Conservation (phyloP, 1,140 invertebrate genomes). For the Polypedilum pembai region DNA sequence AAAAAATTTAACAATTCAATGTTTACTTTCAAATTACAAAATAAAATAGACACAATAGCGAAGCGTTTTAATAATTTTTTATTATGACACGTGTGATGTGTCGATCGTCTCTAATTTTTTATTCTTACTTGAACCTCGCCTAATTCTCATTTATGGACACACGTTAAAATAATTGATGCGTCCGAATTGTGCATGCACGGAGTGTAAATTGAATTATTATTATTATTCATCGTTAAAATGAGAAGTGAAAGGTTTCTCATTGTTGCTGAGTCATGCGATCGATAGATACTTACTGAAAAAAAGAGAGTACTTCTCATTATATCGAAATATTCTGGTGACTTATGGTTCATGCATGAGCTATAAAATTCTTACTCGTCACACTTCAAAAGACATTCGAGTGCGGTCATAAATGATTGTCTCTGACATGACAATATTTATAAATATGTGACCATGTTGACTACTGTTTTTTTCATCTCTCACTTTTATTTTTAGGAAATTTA, state of each 20-base stretch:
- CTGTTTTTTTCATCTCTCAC: not conserved
- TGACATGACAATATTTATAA: not conserved
- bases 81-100: slow-evolving; percentile 23
- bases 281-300: not conserved
- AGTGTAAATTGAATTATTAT: not conserved
- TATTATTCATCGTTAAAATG: not conserved
- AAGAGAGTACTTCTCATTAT: slow-evolving; percentile 4
- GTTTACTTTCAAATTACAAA: slow-evolving; percentile 24
- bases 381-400: not conserved
- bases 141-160: not conserved
- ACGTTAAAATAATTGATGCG: not conserved
- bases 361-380: slow-evolving; percentile 4
- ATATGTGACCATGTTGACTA: not conserved
- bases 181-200: not conserved
- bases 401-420: not conserved
- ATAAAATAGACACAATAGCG: not conserved
- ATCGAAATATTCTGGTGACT: not conserved
- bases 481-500: not conserved
- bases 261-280: not conserved
- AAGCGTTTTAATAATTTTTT: slow-evolving; percentile 1
- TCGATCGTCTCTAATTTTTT: slow-evolving; percentile 14
- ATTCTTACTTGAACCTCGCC: not conserved
- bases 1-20: not conserved
- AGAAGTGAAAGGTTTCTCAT: not conserved
- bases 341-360: not conserved